Evolutionary conservation across 2,113 vertebrate species (phyloP), one percentile per base, ranked within the genome.

Genomic region (Eclectus roratus): DNA sequence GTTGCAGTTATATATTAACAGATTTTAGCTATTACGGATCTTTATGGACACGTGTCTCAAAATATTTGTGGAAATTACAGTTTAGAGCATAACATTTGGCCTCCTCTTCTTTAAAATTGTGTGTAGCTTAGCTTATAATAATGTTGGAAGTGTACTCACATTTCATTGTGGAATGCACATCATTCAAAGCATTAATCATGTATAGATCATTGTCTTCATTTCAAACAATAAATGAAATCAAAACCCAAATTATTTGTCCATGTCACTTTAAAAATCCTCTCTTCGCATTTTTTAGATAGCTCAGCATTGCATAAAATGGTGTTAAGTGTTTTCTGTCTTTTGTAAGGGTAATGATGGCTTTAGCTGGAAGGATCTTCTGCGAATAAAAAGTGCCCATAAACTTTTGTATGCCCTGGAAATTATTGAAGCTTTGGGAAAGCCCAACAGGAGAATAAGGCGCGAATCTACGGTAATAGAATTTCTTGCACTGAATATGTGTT

Each of bases 341-440:
- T 46, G 81, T 74, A 88, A 99, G 99, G 98, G 97, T 50, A 98
- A 98, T 60, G 99, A 99, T 94, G 98, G 98, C 56, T 98, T 99
- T 91, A 99, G 98, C 97, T 99, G 99, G 99, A 99, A 99, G 97
- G 99, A 99, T 93, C 98, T 99, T 93, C 97, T 99, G 88, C 98
- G 99, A 96, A 99, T 99, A 65, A 99, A 99, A 97, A 99, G 99
- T 92, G 98, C 99, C 49, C 99, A 99, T 97, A 99, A 99, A 96
- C 98, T 99, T 84, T 96, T 99, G 44, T 99, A 99, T 16, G 98
- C 99, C 29, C 98, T 99, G 96, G 99, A 99, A 98, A 99, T 99
- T 92, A 99, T 99, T 52, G 99, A 99, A 97, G 99, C 99, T 43
- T 96, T 99, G 87, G 99, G 99, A 20, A 99, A 99, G 97, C 99